Conservation (phyloP, 2,113 vertebrate genomes). For the Petaurus breviceps region DNA sequence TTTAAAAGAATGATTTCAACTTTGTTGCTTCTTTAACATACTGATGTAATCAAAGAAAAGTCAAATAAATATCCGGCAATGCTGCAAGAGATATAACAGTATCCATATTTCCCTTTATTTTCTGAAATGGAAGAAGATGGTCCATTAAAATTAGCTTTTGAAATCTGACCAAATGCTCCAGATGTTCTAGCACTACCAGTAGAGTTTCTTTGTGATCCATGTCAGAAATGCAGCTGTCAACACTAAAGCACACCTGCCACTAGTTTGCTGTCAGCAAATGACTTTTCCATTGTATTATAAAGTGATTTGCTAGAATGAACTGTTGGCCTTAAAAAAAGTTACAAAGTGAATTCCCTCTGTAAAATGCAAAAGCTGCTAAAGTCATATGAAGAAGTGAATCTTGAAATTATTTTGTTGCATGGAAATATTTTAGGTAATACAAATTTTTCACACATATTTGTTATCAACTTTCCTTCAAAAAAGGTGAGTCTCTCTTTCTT, state of each 20-base stretch:
- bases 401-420: neutral
- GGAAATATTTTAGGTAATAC: neutral
- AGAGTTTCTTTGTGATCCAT: slow-evolving; percentile 81
- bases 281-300: slow-evolving; percentile 78
- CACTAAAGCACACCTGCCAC: slow-evolving; percentile 81
- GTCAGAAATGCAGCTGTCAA: slow-evolving; percentile 84
- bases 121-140: slow-evolving; percentile 57
- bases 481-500: neutral
- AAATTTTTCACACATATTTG: neutral
- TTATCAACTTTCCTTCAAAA: accelerated
- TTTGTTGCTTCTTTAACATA: neutral
- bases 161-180: slow-evolving; percentile 82
- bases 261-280: slow-evolving; percentile 78
- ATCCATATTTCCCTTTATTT: slow-evolving; percentile 60
- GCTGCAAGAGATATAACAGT: neutral
- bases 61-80: neutral
- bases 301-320: slow-evolving; percentile 66
- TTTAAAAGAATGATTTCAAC: neutral
- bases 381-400: slow-evolving; percentile 7
- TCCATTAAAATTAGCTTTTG: slow-evolving; percentile 75
- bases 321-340: slow-evolving; percentile 62
- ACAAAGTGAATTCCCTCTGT: slow-evolving; percentile 38
- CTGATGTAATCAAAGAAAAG: slow-evolving; percentile 42
- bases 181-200: slow-evolving; percentile 80
- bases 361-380: slow-evolving; percentile 26